A percentile compares a stretch with the other conserved stretches of the same genome.
These are phyloP conservation scores for Ranitomeya variabilis DNA, from an alignment of 2,113 vertebrate species.

Conservation along the genomic window DNA sequence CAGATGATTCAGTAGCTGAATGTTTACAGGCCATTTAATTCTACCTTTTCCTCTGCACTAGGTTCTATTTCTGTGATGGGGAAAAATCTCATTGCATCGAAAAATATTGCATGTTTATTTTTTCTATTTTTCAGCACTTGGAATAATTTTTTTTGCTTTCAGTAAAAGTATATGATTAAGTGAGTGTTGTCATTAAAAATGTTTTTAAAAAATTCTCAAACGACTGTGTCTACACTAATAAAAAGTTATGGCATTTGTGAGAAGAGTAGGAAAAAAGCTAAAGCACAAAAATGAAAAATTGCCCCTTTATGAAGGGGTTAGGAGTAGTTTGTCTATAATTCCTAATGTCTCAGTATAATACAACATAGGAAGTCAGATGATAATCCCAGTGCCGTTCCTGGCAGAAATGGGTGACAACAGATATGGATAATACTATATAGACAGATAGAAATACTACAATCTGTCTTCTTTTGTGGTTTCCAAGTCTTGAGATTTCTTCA, in stretches of 20 bases:
- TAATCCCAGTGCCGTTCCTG: not conserved
- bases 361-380: not conserved
- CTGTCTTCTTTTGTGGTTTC: constrained; percentile 14
- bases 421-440: not conserved
- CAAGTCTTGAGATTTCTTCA: constrained; percentile 52
- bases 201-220: no score
- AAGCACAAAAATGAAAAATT: no score
- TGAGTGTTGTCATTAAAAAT: no score
- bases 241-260: no score
- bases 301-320: no score
- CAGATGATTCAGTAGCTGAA: constrained; percentile 10
- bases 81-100: constrained; percentile 8
- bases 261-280: no score
- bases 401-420: not conserved
- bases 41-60: constrained; percentile 42
- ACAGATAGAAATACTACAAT: not conserved
- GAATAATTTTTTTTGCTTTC: no score
- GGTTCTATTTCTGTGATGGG: constrained; percentile 18
- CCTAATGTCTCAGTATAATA: no score
- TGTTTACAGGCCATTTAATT: constrained; percentile 35
- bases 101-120: not conserved
- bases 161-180: no score
- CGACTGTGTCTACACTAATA: no score
- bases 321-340: no score
- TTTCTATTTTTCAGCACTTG: no score